phyloP scores from a whole-genome alignment of 2,888 invertebrate genomes.

The Linyphia triangularis region DNA sequence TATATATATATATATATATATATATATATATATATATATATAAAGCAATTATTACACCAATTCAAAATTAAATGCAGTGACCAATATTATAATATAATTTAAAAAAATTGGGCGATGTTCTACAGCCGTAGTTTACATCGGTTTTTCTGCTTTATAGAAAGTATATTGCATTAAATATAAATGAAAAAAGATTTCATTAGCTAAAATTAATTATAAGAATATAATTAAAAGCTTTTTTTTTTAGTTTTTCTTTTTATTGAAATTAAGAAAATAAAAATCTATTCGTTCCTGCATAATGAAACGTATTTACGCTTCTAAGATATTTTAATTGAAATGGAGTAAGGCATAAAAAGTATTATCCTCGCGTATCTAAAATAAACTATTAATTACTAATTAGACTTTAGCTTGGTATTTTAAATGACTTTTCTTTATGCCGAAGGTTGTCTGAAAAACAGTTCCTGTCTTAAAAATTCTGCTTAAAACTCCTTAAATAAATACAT shows the following conservation, averaged over 20 bases:
- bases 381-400: not conserved
- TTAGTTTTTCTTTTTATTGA: not conserved
- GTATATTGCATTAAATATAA: too few relatives aligned
- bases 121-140: too few relatives aligned
- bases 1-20: too few relatives aligned
- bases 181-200: not conserved
- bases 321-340: not conserved
- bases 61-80: too few relatives aligned
- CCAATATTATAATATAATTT: too few relatives aligned
- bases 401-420: not conserved
- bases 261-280: not conserved
- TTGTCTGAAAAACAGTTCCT: not conserved
- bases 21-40: too few relatives aligned
- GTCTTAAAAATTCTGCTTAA: too few relatives aligned
- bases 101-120: too few relatives aligned
- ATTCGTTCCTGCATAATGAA: not conserved
- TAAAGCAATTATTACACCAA: too few relatives aligned
- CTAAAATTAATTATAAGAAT: not conserved
- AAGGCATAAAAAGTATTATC: not conserved
- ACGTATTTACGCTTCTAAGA: not conserved
- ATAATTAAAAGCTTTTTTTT: conserved; percentile 3
- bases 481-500: too few relatives aligned
- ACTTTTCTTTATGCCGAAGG: not conserved
- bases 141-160: too few relatives aligned
- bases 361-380: not conserved